Evolutionary conservation across 2,888 invertebrate genomes (phyloP), one percentile per base, ranked within the genome.

Genomic region (Eilema griseolum): DNA sequence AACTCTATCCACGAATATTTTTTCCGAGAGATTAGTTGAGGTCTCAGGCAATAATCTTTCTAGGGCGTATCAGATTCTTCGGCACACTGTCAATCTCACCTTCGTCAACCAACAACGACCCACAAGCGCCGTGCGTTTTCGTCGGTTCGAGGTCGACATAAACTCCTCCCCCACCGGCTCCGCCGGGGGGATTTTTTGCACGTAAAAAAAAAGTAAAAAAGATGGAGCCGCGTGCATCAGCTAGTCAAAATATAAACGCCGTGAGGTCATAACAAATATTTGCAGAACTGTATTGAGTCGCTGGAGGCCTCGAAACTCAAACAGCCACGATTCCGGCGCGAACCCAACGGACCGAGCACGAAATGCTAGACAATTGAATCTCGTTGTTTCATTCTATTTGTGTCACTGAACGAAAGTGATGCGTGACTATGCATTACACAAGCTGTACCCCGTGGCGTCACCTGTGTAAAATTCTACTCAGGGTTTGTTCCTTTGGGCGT

Each of bases 311-410:
- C 75, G 73, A 81, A 78, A 74, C 67, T 70, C 80, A 81, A 78
- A 78, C 67, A 81, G 75, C 56, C 80, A 79, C 78, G 72, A 76
- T 80, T 81, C 81, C 80, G 81, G 81, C 76, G 73, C 70, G 56
- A 8, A 76, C 41, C 65, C 75, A 81, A 67, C 81, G 78, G 67
- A 81, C 76, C 81, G 75, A 71, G 71, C 65, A 71, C 65, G 28
- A 61, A 64, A 66, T 61, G 16, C 20, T 57, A 46, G 20, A 63
- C 69, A 69, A 69, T 71, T 72, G 72, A 69, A 62, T 70, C 31
- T 69, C 66, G 61, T 60, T 66, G 66, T 59, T 59, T 24, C 33
- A 64, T 56, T 67, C 24, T 56, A 41, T 57, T 33, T 41, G 57
- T 66, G 62, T 46, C 66, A 62, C 37, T 31, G 37, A 41, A 63